Evolutionary conservation across 2,888 invertebrate species (phyloP).

Genomic region (Dysmachus trigonus): DNA sequence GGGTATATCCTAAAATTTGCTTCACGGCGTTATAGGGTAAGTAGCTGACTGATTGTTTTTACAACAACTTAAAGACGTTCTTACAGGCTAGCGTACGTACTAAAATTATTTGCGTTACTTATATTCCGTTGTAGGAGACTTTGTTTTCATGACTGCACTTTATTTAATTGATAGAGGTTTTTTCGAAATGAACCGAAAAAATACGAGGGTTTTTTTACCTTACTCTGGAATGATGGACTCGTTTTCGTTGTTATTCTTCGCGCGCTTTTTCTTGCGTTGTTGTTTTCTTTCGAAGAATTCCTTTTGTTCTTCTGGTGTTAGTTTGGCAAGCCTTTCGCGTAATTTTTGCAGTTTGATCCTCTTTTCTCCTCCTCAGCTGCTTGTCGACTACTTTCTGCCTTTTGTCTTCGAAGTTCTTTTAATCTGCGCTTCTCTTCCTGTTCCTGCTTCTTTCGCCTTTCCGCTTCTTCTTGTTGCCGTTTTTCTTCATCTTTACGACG

Average conservation of each 20-base stretch:
- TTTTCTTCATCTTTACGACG: conserved; percentile 46
- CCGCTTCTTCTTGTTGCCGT: conserved; percentile 52
- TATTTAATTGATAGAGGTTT: not conserved
- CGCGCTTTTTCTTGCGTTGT: conserved; percentile 55
- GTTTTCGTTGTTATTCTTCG: conserved; percentile 43
- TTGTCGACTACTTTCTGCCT: conserved; percentile 48
- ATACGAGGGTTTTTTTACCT: not conserved
- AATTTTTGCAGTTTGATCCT: conserved; percentile 52
- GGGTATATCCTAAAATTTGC: conserved; percentile 2
- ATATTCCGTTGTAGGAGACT: conserved; percentile 22
- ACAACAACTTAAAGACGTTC: conserved; percentile 21
- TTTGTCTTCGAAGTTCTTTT: conserved; percentile 39
- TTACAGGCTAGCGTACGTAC: conserved; percentile 19
- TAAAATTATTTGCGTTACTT: conserved; percentile 13
- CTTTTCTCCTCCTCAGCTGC: conserved; percentile 52
- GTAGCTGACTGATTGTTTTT: conserved; percentile 27
- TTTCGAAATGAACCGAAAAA: not conserved
- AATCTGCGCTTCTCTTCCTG: conserved; percentile 41
- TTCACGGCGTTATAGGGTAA: conserved; percentile 1
- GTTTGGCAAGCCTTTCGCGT: conserved; percentile 55
- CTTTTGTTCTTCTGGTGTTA: conserved; percentile 59
- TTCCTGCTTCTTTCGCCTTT: conserved; percentile 28
- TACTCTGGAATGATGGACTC: conserved; percentile 52
- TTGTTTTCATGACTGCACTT: conserved; percentile 6
- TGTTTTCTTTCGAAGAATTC: conserved; percentile 59